These are phyloP conservation scores for Aleiodes testaceus DNA, from an alignment of 2,888 invertebrate species.

Conservation along the genomic window DNA sequence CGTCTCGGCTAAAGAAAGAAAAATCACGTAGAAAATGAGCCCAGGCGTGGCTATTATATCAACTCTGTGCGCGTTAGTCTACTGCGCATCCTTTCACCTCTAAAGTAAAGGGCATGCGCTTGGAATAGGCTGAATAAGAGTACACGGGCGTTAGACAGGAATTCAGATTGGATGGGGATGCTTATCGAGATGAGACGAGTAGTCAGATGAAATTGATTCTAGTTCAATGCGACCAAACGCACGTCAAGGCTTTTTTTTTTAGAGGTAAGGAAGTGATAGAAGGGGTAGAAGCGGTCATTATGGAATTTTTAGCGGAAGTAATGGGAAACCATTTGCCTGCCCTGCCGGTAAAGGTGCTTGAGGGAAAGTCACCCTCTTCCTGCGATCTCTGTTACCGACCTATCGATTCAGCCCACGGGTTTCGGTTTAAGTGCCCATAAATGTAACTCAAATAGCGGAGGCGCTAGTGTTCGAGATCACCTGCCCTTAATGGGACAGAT, in stretches of 20 bases:
- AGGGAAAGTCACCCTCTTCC: slow-evolving; percentile 43
- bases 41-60: slow-evolving; percentile 59
- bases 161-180: no score
- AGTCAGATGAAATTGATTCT: no score
- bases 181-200: no score
- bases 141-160: background rate
- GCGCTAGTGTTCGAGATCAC: slow-evolving; percentile 18
- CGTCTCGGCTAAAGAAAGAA: slow-evolving; percentile 67
- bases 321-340: slow-evolving; percentile 34
- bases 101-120: slow-evolving; percentile 29
- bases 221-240: no score
- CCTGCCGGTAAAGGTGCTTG: slow-evolving; percentile 61
- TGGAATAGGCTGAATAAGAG: background rate
- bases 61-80: slow-evolving; percentile 40
- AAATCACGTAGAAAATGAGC: slow-evolving; percentile 51
- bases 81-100: slow-evolving; percentile 47
- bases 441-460: slow-evolving; percentile 3
- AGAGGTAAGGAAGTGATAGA: no score
- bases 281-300: background rate
- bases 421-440: slow-evolving; percentile 29
- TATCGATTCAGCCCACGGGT: slow-evolving; percentile 43
- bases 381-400: slow-evolving; percentile 52
- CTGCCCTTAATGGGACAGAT: no score
- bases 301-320: slow-evolving; percentile 16
- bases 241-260: no score